Percentiles rank a stretch among this genome's conserved stretches.
Conservation (phyloP, 1,140 invertebrate species). For the Radopholus similis region DNA sequence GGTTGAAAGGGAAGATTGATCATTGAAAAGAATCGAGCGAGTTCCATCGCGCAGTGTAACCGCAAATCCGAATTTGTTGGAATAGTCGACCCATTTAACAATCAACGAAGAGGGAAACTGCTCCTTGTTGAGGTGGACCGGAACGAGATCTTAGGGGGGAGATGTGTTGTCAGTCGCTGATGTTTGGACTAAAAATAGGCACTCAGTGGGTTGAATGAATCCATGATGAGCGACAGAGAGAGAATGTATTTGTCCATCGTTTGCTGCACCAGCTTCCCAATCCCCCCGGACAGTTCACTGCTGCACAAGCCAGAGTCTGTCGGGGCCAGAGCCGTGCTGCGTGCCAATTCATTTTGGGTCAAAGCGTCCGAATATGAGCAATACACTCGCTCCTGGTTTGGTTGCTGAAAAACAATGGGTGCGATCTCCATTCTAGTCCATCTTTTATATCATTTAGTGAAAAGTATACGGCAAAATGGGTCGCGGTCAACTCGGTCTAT, state of each 20-base stretch:
- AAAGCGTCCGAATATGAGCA: too few relatives aligned
- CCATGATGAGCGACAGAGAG: neutral
- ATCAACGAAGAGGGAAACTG: constrained; percentile 35
- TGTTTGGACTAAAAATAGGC: neutral
- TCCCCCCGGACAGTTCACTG: constrained; percentile 1
- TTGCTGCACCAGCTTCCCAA: constrained; percentile 9
- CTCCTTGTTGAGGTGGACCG: too few relatives aligned
- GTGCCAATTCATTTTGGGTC: too few relatives aligned
- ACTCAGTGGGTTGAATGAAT: constrained; percentile 8
- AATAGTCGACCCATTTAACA: constrained; percentile 46
- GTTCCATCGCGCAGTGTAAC: constrained; percentile 32
- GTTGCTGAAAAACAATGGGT: too few relatives aligned
- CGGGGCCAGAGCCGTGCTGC: too few relatives aligned
- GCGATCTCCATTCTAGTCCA: too few relatives aligned
- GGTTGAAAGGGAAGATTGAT: constrained; percentile 33
- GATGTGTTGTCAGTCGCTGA: neutral
- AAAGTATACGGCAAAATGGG: too few relatives aligned
- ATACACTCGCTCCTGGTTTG: too few relatives aligned
- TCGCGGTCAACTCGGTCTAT: too few relatives aligned
- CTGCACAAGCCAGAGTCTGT: constrained; percentile 12
- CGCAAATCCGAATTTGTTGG: constrained; percentile 49
- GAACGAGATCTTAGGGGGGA: constrained; percentile 21
- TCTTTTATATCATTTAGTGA: too few relatives aligned
- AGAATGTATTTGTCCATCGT: constrained; percentile 9
- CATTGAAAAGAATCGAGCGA: constrained; percentile 38